Percentiles rank a stretch among this genome's conserved stretches.
These are phyloP conservation scores for Epistrophe eligans DNA, from an alignment of 2,888 invertebrate species.

Conservation along the genomic window DNA sequence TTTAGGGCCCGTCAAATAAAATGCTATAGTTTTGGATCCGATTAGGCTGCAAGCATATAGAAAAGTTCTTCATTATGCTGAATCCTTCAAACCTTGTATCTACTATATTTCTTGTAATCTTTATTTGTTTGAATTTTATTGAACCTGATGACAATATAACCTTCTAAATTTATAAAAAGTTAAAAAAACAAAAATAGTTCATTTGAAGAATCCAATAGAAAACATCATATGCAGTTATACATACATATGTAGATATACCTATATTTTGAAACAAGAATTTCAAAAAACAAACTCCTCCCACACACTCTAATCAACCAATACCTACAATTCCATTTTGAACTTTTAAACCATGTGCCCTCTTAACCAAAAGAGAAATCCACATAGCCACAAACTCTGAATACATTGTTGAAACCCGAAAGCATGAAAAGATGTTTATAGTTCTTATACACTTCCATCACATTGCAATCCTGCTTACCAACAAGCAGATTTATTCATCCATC, in stretches of 20 bases:
- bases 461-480: slow-evolving; percentile 40
- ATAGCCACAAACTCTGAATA: slow-evolving; percentile 22
- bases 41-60: too few species aligned
- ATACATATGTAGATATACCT: not conserved
- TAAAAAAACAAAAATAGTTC: not conserved
- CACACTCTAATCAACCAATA: not conserved
- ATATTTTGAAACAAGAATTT: not conserved
- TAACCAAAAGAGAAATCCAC: not conserved
- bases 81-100: too few species aligned
- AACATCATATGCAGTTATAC: not conserved
- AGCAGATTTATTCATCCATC: slow-evolving; percentile 46
- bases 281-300: not conserved
- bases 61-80: too few species aligned
- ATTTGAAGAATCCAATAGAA: not conserved
- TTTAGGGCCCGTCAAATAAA: too few species aligned
- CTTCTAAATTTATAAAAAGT: not conserved
- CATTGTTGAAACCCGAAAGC: slow-evolving; percentile 18
- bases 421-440: slow-evolving; percentile 22
- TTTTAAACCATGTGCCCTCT: not conserved
- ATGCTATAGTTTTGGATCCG: too few species aligned
- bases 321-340: too few species aligned
- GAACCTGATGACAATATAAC: not conserved
- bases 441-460: slow-evolving; percentile 20
- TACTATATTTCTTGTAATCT: too few species aligned
- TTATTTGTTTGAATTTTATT: not conserved